Evolutionary conservation across 2,113 vertebrate genomes (phyloP).

Genomic region (Colossoma macropomum): DNA sequence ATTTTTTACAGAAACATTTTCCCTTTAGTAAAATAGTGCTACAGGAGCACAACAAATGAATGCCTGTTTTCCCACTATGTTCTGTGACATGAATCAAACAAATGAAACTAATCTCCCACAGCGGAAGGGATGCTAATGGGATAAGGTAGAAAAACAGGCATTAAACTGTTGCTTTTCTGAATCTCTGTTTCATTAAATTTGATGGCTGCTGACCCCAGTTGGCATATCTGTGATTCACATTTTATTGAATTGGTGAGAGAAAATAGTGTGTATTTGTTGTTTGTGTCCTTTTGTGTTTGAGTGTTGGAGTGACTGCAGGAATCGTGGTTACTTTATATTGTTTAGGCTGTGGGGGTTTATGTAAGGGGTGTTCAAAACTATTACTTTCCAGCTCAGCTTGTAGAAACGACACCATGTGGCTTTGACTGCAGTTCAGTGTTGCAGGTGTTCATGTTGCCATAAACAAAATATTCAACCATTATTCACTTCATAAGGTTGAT

Average conservation of each 20-base stretch:
- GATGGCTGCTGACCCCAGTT: not conserved
- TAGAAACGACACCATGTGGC: too few relatives aligned
- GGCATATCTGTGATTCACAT: not conserved
- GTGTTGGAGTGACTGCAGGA: not conserved
- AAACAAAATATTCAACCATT: too few relatives aligned
- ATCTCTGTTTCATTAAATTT: not conserved
- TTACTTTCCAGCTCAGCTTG: not conserved
- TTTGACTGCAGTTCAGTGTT: too few relatives aligned
- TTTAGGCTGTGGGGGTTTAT: not conserved
- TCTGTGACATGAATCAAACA: constrained; percentile 12
- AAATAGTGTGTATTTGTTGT: not conserved
- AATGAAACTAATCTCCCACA: not conserved
- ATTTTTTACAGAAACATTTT: not conserved
- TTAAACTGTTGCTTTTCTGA: not conserved
- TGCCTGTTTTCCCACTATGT: not conserved
- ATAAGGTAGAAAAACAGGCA: not conserved
- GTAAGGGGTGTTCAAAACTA: not conserved
- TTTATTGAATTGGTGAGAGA: not conserved
- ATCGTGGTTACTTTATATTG: not conserved
- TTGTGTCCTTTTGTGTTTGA: not conserved
- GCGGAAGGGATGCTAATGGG: not conserved
- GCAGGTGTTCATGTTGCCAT: too few relatives aligned
- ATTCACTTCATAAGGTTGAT: too few relatives aligned
- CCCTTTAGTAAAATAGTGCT: not conserved
- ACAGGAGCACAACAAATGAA: not conserved